These are phyloP conservation scores for Pangasius djambal DNA, from an alignment of 2,797 vertebrate genomes.

Conservation along the genomic window DNA sequence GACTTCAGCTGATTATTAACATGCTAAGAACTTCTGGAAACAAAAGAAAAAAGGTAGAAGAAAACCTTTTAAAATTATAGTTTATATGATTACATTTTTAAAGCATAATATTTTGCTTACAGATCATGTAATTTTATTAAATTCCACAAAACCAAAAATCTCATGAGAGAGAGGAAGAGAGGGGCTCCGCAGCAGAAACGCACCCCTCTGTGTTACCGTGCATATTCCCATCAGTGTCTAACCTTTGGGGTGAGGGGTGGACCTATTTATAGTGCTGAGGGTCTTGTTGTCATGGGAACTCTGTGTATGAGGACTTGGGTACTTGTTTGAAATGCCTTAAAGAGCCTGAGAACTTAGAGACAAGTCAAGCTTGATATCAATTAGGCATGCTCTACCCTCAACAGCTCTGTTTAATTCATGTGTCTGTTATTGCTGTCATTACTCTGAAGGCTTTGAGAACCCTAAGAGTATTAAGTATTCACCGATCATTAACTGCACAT, in stretches of 20 bases:
- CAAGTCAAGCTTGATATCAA: conserved; percentile 12
- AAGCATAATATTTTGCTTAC: not conserved
- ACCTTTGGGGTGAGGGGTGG: conserved; percentile 36
- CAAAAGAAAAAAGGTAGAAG: not conserved
- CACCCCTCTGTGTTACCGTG: conserved; percentile 10
- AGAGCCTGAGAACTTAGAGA: conserved; percentile 26
- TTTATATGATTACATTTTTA: not conserved
- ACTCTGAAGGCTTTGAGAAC: not conserved
- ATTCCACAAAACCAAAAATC: not conserved
- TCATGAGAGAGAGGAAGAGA: not conserved
- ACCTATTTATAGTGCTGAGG: conserved; percentile 52
- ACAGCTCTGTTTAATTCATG: not conserved
- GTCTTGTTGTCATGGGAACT: conserved; percentile 55
- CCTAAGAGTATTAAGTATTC: not conserved
- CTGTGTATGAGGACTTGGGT: conserved; percentile 30
- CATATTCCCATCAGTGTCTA: conserved; percentile 26
- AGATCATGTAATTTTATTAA: not conserved
- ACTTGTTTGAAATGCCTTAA: not conserved
- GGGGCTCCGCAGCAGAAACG: not conserved
- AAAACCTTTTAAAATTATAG: too few relatives aligned
- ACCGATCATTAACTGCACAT: not conserved
- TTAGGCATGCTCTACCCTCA: not conserved
- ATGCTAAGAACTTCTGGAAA: not conserved
- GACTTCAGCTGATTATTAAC: not conserved
- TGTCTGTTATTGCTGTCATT: not conserved